Evolutionary conservation across 2,113 vertebrate species (phyloP).

Genomic region (Smithornis capensis): DNA sequence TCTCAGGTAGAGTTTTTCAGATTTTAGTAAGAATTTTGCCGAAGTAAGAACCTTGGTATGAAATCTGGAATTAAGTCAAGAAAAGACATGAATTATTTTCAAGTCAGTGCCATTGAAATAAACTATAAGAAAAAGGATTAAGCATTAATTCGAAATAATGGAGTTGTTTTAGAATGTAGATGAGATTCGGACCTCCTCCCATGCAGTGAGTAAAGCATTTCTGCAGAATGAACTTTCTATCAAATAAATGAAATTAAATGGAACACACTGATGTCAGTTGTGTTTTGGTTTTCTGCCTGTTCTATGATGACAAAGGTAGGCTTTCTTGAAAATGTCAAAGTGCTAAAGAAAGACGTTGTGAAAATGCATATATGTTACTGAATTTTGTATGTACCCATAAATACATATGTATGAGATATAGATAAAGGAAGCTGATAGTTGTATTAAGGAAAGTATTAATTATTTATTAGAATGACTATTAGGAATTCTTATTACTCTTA

Average conservation of each 20-base stretch:
- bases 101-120: not conserved
- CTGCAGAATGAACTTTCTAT: not conserved
- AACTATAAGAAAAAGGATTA: slow-evolving; percentile 16
- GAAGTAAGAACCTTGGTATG: not conserved
- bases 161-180: not conserved
- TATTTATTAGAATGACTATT: not conserved
- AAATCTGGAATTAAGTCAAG: slow-evolving; percentile 56
- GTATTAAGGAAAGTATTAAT: not conserved
- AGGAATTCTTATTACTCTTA: not conserved
- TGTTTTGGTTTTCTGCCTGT: not conserved
- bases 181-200: slow-evolving; percentile 18
- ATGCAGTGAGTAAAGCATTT: not conserved
- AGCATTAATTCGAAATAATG: slow-evolving; percentile 18
- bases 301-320: not conserved
- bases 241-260: not conserved
- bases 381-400: not conserved
- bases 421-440: not conserved
- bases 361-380: not conserved
- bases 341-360: not conserved
- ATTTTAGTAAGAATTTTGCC: not conserved
- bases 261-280: not conserved
- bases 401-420: too few relatives aligned
- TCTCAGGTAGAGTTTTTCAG: not conserved
- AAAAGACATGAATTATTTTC: slow-evolving; percentile 26
- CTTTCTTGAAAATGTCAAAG: not conserved